Evolutionary conservation across 64 coral and sea anemone genomes (phyloP), one percentile per base, ranked within the genome.

Genomic region (Actinia equina): DNA sequence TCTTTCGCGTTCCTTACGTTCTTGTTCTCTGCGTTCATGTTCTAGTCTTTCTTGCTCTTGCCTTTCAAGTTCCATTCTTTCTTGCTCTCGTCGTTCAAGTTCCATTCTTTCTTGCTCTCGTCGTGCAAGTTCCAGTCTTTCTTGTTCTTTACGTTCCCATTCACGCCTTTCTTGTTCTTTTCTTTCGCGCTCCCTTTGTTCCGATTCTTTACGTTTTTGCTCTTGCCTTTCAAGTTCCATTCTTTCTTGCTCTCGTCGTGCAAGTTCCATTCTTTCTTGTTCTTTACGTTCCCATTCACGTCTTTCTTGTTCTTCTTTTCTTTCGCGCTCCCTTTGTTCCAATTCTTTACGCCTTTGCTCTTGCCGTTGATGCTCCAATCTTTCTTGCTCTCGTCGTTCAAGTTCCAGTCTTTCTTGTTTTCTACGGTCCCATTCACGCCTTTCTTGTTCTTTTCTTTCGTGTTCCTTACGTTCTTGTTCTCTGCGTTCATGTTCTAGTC

Each of bases 221-320:
- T 49, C 46, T 49, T 49, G 44, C 0, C 78, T 44, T 49, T 51
- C 44, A 43, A 7, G 4, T 52, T 80, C 78, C 7, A 44, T 0
- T 80, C 78, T 18, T n/a, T 80, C 78, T 49, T 80, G 46, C 13
- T 63, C 83, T 85, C 59, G 16, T 4, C 83, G 83, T 15, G 52
- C 78, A 17, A 19, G 7, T 46, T 80, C 78, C 6, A 44, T 3
- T 52, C 43, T 17, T 44, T 52, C 78, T 49, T 49, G 45, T 52
- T 81, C 44, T 52, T 18, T 81, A 4, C 78, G 77, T 11, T 79
- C 23, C 0, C 6, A 1, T 46, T 79, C 77, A 17, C 44, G 16
- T 0, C 77, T 22, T 41, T 79, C 77, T 79, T 17, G 74, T 77
- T 77, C 74, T n/a, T n/a, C n/a, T 42, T 23, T 30, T 18, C 74